Evolutionary conservation across 2,113 vertebrate species (phyloP).

Genomic region (chimpanzee (Pan troglodytes)): NHGRI_mPanTro3-v2.1_pri NC_072410.2:85976001-85976500

Average conservation of each 20-base stretch:
- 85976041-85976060: slow-evolving; percentile 47
- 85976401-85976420: slow-evolving; percentile 65
- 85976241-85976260: slow-evolving; percentile 18
- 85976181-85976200: slow-evolving; percentile 26
- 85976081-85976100: slow-evolving; percentile 32
- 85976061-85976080: not conserved
- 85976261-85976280: not conserved
- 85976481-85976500: slow-evolving; percentile 65
- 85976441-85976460: slow-evolving; percentile 75
- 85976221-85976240: not conserved
- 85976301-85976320: slow-evolving; percentile 60
- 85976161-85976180: slow-evolving; percentile 28
- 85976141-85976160: not conserved
- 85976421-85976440: slow-evolving; percentile 62
- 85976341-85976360: slow-evolving; percentile 67
- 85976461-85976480: slow-evolving; percentile 77
- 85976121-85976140: not conserved
- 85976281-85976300: slow-evolving; percentile 40
- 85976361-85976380: slow-evolving; percentile 35
- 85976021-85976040: not conserved
- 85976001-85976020: slow-evolving; percentile 39
- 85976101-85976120: not conserved
- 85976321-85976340: slow-evolving; percentile 59
- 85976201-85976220: slow-evolving; percentile 29
- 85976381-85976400: slow-evolving; percentile 58